Percentiles rank a stretch among this genome's conserved stretches.
phyloP scores from a whole-genome alignment of 2,888 invertebrate species.

The Oscheius onirici region DNA sequence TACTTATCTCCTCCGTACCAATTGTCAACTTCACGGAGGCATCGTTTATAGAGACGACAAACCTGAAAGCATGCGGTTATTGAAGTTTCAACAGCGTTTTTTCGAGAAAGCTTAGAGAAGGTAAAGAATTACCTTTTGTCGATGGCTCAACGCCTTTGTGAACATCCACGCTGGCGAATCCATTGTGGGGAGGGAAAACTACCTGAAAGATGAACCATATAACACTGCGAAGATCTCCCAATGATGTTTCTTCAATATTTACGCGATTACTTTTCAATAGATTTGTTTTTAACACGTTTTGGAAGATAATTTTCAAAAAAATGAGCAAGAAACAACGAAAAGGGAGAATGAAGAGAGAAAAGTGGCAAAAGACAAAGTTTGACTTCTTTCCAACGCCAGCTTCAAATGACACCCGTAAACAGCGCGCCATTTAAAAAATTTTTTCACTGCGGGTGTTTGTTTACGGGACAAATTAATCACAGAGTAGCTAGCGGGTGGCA shows the following conservation, averaged over 20 bases:
- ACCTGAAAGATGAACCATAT: constrained; percentile 10
- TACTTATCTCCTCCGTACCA: constrained; percentile 70
- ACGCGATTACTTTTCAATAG: not conserved
- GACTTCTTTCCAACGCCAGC: no score
- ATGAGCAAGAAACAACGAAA: no score
- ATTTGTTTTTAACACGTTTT: not conserved
- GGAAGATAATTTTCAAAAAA: no score
- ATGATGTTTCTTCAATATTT: not conserved
- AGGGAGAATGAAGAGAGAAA: no score
- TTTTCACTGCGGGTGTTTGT: no score
- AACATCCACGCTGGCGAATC: constrained; percentile 71
- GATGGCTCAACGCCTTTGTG: constrained; percentile 71
- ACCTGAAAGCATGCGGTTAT: constrained; percentile 40
- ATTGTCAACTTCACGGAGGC: constrained; percentile 66
- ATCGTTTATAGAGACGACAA: constrained; percentile 69
- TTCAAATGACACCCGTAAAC: no score
- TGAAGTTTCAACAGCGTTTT: not conserved
- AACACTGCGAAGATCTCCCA: not conserved
- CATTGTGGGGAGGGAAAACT: constrained; percentile 41
- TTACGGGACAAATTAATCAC: no score
- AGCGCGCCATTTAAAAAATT: no score
- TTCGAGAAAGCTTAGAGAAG: not conserved
- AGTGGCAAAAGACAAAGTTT: no score
- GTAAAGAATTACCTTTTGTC: constrained; percentile 68
- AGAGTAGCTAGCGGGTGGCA: no score